These are phyloP conservation scores for Muschampia plurimacula DNA, from an alignment of 2,888 invertebrate species.

Conservation along the genomic window DNA sequence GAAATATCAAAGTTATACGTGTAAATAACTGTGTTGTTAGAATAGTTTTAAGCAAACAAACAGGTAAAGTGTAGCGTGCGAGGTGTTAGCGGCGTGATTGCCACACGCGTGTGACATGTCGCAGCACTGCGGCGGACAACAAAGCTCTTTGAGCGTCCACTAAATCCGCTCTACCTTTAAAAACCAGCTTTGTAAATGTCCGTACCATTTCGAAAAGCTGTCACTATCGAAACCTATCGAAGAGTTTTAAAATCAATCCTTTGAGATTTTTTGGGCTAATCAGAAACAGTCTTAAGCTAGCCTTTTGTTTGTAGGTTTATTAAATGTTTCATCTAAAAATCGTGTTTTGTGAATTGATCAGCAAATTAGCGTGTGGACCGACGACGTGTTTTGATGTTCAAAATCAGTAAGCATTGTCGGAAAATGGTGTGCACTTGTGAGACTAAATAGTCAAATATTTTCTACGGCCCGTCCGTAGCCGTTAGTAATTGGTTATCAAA, in stretches of 20 bases:
- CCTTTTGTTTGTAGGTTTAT: not conserved
- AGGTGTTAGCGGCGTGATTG: slow-evolving; percentile 29
- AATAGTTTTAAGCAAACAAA: slow-evolving; percentile 6
- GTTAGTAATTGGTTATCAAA: not conserved
- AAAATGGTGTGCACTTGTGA: slow-evolving; percentile 49
- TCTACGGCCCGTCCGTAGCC: not conserved
- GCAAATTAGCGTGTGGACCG: slow-evolving; percentile 62
- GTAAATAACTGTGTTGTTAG: not conserved
- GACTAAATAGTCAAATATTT: slow-evolving; percentile 5
- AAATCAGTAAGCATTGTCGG: slow-evolving; percentile 54
- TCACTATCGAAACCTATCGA: slow-evolving; percentile 41
- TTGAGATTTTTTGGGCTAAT: not conserved
- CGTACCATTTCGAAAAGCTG: slow-evolving; percentile 43
- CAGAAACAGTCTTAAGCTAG: not conserved
- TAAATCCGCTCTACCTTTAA: slow-evolving; percentile 50
- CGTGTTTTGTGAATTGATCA: slow-evolving; percentile 70
- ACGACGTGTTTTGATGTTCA: slow-evolving; percentile 52
- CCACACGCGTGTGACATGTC: slow-evolving; percentile 48
- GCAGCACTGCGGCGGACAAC: slow-evolving; percentile 64
- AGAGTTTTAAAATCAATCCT: slow-evolving; percentile 16
- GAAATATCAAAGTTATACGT: slow-evolving; percentile 3
- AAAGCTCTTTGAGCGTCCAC: slow-evolving; percentile 72
- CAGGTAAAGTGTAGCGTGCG: not conserved
- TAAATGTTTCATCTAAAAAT: slow-evolving; percentile 46
- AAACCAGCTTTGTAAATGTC: slow-evolving; percentile 58